Percentiles rank a stretch among this genome's conserved stretches.
phyloP scores from a whole-genome alignment of 1,140 invertebrate species.

The Apis laboriosa region DNA sequence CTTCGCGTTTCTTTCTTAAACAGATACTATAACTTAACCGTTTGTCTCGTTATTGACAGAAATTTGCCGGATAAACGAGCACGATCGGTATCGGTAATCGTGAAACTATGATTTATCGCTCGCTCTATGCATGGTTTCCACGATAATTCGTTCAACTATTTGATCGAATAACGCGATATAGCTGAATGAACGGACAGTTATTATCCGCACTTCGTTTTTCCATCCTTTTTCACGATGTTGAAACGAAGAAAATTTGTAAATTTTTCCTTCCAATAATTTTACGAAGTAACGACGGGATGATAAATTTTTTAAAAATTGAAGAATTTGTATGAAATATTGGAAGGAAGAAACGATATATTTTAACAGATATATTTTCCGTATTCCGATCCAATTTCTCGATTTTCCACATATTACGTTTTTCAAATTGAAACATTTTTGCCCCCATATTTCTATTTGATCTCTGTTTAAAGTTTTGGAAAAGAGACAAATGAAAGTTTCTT shows the following conservation, averaged over 20 bases:
- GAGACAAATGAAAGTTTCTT: not conserved
- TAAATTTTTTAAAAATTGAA: not conserved
- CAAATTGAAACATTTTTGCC: constrained; percentile 10
- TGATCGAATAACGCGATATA: constrained; percentile 3
- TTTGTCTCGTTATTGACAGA: constrained; percentile 44
- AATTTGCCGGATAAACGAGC: constrained; percentile 45
- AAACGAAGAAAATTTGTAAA: too few relatives aligned
- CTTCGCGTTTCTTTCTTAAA: constrained; percentile 41
- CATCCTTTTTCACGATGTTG: not conserved
- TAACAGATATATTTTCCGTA: not conserved
- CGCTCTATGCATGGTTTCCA: constrained; percentile 1
- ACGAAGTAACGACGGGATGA: not conserved
- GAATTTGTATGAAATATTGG: not conserved
- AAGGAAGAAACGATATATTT: not conserved
- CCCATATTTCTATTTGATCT: not conserved
- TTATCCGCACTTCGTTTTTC: not conserved
- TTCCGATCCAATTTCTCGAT: constrained; percentile 26
- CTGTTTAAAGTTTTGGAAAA: too few relatives aligned
- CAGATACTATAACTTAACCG: constrained; percentile 47
- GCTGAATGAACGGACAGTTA: constrained; percentile 3
- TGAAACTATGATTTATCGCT: constrained; percentile 30
- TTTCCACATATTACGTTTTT: constrained; percentile 8
- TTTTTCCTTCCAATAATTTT: not conserved
- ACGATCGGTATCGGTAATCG: constrained; percentile 32
- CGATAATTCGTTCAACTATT: constrained; percentile 27